Conservation (phyloP, 2,797 vertebrate genomes). For the Xyrichtys novacula region DNA sequence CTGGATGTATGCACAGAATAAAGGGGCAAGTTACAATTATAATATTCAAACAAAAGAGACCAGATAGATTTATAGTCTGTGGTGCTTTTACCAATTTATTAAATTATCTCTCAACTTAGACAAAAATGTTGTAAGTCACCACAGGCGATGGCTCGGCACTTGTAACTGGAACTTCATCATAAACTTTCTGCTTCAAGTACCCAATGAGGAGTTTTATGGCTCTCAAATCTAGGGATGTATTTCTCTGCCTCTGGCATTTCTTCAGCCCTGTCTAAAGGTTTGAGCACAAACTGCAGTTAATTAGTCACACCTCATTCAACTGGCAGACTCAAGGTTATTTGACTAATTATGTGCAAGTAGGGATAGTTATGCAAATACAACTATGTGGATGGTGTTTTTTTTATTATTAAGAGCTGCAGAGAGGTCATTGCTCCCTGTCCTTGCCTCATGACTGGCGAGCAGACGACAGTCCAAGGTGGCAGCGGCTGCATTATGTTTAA, state of each 20-base stretch:
- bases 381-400: constrained; percentile 22
- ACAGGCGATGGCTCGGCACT: constrained; percentile 3
- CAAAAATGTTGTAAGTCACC: constrained; percentile 7
- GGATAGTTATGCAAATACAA: constrained; percentile 69
- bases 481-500: constrained; percentile 29
- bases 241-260: constrained; percentile 15
- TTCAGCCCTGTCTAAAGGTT: constrained; percentile 32
- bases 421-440: constrained; percentile 56
- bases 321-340: constrained; percentile 75
- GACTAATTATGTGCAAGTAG: constrained; percentile 75
- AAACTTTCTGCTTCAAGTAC: constrained; percentile 12
- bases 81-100: background rate
- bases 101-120: constrained; percentile 2
- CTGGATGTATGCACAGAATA: background rate
- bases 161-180: constrained; percentile 20
- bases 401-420: constrained; percentile 26
- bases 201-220: constrained; percentile 29
- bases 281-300: constrained; percentile 65
- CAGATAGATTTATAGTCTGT: background rate
- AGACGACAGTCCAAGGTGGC: constrained; percentile 21
- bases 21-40: background rate
- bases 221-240: constrained; percentile 30
- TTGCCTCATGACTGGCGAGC: constrained; percentile 24
- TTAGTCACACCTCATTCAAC: constrained; percentile 78
- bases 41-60: background rate